phyloP scores from a whole-genome alignment of 1,140 invertebrate species.

The Drosophila nebulosa region DNA sequence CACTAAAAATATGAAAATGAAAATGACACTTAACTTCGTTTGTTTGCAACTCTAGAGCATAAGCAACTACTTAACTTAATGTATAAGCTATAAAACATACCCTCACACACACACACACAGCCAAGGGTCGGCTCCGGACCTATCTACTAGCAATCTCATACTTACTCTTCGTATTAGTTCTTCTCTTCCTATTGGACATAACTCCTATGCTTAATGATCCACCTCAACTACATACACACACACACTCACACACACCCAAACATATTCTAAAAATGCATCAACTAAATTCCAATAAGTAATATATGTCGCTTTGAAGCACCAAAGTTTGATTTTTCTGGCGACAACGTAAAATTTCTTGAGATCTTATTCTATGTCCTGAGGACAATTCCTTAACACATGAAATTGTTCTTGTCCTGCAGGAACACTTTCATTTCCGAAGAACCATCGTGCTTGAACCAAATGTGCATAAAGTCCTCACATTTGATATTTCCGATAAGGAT shows the following conservation, averaged over 20 bases:
- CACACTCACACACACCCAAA: no score
- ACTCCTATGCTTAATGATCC: slow-evolving; percentile 40
- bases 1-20: slow-evolving; percentile 27
- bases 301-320: neutral
- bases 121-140: slow-evolving; percentile 28
- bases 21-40: slow-evolving; percentile 62
- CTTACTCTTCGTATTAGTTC: neutral
- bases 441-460: no score
- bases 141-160: slow-evolving; percentile 19
- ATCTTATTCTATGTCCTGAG: no score
- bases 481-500: no score
- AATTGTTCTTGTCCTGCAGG: no score
- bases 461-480: no score
- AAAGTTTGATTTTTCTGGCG: neutral
- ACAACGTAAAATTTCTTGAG: no score
- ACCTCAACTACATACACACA: neutral
- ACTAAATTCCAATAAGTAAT: neutral
- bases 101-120: slow-evolving; percentile 19
- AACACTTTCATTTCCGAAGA: no score
- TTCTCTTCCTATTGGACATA: neutral
- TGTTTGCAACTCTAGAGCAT: slow-evolving; percentile 68
- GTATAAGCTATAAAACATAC: slow-evolving; percentile 21
- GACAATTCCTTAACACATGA: no score
- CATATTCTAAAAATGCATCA: slow-evolving; percentile 6
- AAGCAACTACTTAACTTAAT: slow-evolving; percentile 61